These are phyloP conservation scores for Encarsia formosa DNA, from an alignment of 2,888 invertebrate species.

Conservation along the genomic window DNA sequence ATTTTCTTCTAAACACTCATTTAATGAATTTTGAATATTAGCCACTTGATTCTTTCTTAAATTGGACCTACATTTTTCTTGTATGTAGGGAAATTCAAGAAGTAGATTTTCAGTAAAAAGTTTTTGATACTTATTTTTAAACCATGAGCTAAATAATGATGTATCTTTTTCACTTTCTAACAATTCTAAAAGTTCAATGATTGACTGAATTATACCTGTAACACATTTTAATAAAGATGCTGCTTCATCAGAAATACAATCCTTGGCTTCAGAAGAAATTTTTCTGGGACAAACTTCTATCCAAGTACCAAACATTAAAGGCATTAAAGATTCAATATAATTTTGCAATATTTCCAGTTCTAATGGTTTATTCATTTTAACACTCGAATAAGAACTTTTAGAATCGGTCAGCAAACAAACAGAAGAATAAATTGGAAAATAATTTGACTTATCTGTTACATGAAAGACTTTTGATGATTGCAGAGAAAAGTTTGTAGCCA, in stretches of 20 bases:
- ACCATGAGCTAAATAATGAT: conserved; percentile 46
- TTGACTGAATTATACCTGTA: conserved; percentile 60
- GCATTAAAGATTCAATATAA: conserved; percentile 67
- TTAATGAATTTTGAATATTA: conserved; percentile 47
- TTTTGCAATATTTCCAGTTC: conserved; percentile 57
- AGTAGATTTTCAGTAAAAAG: conserved; percentile 59
- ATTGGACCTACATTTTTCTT: conserved; percentile 18
- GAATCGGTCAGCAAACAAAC: conserved; percentile 28
- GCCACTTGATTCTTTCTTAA: conserved; percentile 40
- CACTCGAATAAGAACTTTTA: conserved; percentile 26
- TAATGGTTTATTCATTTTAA: conserved; percentile 30
- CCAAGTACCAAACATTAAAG: conserved; percentile 80
- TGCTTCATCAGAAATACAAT: conserved; percentile 61
- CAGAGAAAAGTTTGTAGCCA: conserved; percentile 11
- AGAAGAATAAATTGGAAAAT: conserved; percentile 33
- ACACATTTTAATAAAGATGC: conserved; percentile 61
- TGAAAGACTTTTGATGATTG: conserved; percentile 11
- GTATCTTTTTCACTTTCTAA: conserved; percentile 31
- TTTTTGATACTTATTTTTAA: conserved; percentile 55
- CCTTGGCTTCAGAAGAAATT: conserved; percentile 50
- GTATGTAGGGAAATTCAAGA: conserved; percentile 56
- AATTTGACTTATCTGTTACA: conserved; percentile 26
- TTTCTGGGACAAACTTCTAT: conserved; percentile 66
- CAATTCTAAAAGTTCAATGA: conserved; percentile 55
- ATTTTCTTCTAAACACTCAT: conserved; percentile 56